Evolutionary conservation across 2,797 vertebrate species (phyloP).

Genomic region (Rhabdomys pumilio): DNA sequence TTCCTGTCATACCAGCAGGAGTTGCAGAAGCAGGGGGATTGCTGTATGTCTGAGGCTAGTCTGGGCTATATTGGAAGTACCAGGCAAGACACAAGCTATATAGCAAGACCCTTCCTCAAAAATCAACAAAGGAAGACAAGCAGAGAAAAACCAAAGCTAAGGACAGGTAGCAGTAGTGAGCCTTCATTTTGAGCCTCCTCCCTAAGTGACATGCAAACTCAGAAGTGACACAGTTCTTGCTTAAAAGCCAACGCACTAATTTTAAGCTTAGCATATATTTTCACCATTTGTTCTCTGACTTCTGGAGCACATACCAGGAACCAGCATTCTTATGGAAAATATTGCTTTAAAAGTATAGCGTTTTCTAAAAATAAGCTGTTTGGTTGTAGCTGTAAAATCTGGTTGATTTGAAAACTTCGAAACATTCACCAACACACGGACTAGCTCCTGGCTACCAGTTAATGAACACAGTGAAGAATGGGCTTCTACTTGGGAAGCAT

Average conservation of each 20-base stretch:
- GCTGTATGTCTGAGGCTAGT: background rate
- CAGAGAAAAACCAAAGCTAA: background rate
- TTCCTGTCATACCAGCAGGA: background rate
- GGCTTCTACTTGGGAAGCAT: background rate
- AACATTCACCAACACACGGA: background rate
- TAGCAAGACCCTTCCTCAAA: background rate
- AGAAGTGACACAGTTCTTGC: slow-evolving; percentile 26
- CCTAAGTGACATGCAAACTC: background rate
- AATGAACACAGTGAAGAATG: background rate
- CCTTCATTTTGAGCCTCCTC: slow-evolving; percentile 10
- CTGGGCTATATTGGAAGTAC: too few relatives aligned
- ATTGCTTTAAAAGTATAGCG: slow-evolving; percentile 33
- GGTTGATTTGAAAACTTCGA: background rate
- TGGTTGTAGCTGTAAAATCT: slow-evolving; percentile 22
- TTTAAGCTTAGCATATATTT: slow-evolving; percentile 42
- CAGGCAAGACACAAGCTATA: background rate
- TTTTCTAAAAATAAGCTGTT: background rate
- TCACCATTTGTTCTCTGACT: slow-evolving; percentile 38
- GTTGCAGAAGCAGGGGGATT: background rate
- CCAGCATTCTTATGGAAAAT: slow-evolving; percentile 31
- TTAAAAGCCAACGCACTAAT: slow-evolving; percentile 9
- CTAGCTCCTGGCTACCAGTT: background rate
- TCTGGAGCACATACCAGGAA: slow-evolving; percentile 46
- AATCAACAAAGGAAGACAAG: background rate
- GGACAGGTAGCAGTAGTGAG: background rate